Conservation (phyloP, 2,888 invertebrate genomes). For the Cheilosia vulpina region DNA sequence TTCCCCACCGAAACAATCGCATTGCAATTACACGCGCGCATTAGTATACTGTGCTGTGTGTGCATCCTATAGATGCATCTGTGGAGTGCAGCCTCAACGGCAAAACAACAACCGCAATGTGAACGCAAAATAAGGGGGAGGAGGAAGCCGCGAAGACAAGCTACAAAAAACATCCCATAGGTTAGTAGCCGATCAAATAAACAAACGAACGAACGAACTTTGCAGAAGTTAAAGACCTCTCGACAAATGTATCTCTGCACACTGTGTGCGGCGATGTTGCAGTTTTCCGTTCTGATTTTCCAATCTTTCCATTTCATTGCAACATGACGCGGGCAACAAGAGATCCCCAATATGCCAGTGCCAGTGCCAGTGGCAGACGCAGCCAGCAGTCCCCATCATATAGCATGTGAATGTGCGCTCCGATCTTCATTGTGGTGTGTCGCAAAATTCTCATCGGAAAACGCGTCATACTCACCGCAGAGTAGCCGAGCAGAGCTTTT, state of each 20-base stretch:
- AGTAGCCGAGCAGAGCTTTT: constrained; percentile 43
- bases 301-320: constrained; percentile 73
- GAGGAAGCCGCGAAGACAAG: constrained; percentile 61
- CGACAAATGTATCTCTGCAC: constrained; percentile 67
- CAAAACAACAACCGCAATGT: constrained; percentile 62
- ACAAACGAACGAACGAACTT: constrained; percentile 74
- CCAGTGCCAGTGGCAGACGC: neutral
- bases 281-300: constrained; percentile 65
- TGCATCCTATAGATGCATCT: constrained; percentile 70
- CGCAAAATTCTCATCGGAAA: constrained; percentile 8
- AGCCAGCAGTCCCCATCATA: neutral
- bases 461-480: neutral
- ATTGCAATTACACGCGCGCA: constrained; percentile 36
- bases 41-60: constrained; percentile 1
- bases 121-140: constrained; percentile 38
- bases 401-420: neutral
- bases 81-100: constrained; percentile 27
- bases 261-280: constrained; percentile 40
- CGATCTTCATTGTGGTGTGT: neutral
- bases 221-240: constrained; percentile 76
- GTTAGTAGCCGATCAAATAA: constrained; percentile 75
- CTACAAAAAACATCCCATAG: constrained; percentile 73
- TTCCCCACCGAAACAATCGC: constrained; percentile 52
- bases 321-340: constrained; percentile 68
- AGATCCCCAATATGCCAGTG: constrained; percentile 6